A percentile compares a stretch with the other conserved stretches of the same genome.
Evolutionary conservation across 2,113 vertebrate species (phyloP).

Genomic region (Columbina picui): DNA sequence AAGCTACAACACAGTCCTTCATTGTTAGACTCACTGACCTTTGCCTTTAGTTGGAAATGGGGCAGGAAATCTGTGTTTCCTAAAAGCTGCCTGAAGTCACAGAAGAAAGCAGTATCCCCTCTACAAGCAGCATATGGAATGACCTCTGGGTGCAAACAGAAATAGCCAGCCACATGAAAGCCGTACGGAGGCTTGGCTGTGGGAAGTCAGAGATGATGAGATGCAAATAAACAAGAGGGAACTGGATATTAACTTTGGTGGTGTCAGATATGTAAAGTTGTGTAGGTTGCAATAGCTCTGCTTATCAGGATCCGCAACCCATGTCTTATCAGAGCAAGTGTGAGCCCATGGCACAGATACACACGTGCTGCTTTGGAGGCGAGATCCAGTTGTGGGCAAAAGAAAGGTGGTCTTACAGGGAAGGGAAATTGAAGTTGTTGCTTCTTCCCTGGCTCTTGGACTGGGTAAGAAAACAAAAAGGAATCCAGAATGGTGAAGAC

Average conservation of each 20-base stretch:
- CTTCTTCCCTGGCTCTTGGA: not conserved
- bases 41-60: conserved; percentile 48
- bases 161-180: conserved; percentile 28
- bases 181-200: not conserved
- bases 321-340: not conserved
- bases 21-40: conserved; percentile 45
- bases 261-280: not conserved
- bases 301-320: not conserved
- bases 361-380: not conserved
- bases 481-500: not conserved
- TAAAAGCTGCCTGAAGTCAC: conserved; percentile 53
- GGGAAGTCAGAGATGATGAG: not conserved
- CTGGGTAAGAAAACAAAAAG: conserved; percentile 1
- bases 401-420: not conserved
- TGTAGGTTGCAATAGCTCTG: not conserved
- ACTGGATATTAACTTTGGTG: not conserved
- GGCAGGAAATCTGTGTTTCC: conserved; percentile 62
- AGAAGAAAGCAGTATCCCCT: conserved; percentile 41
- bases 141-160: conserved; percentile 14
- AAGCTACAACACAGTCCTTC: not conserved
- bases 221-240: conserved; percentile 12
- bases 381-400: not conserved
- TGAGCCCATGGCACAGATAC: rapidly evolving
- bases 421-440: not conserved
- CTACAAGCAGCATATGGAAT: not conserved